Base-by-base conservation (phyloP, 2,797 vertebrate species). In the Sternarchorhynchus goeldii region DNA sequence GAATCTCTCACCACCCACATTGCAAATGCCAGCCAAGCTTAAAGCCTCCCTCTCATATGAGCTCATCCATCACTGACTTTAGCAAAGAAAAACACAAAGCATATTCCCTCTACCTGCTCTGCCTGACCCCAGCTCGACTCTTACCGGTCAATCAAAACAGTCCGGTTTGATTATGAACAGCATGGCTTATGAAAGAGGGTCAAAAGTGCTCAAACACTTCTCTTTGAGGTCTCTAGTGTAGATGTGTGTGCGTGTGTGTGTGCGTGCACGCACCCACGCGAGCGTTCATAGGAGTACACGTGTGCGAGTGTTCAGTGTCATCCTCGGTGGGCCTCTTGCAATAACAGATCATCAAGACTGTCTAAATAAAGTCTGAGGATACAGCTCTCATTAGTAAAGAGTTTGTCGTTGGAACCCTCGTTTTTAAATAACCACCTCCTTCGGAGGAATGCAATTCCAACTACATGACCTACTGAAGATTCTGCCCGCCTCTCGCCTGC, bases 331-430 rank as follows among this genome's bases (percentile, higher is more conserved):
- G 85, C 87, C 89, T 90, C 85, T 83, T 89, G 88, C 85, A 89
- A 91, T 90, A 92, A 90, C 90, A 90, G 86, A 92, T 91, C 88
- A 86, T 82, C 82, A 87, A 79, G 86, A 86, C 86, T 89, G 86
- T 88, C 85, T 80, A 93, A 93, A 92, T 91, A 92, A 91, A 91
- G 88, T 87, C 80, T 81, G 80, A 53, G 41, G 57, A 74, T 67
- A 57, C 75, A 87, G 80, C 88, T 87, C 88, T 91, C 88, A 90
- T 91, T 92, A 90, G 85, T 31, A 78, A 83, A 41, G 32, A 78
- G 65, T 83, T 83, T 79, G 81, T 86, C 80, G 81, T 65, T 18
- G 14, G 75, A 65, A 81, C 17, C 55, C 87, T 73, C 65, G 71
- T 82, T 65, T 74, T 86, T 77, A 79, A 79, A 74, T n/a, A n/a